Percentiles rank a stretch among this genome's conserved stretches.
Evolutionary conservation across 2,797 vertebrate genomes (phyloP).

Genomic region (Paramormyrops hopkinsi): DNA sequence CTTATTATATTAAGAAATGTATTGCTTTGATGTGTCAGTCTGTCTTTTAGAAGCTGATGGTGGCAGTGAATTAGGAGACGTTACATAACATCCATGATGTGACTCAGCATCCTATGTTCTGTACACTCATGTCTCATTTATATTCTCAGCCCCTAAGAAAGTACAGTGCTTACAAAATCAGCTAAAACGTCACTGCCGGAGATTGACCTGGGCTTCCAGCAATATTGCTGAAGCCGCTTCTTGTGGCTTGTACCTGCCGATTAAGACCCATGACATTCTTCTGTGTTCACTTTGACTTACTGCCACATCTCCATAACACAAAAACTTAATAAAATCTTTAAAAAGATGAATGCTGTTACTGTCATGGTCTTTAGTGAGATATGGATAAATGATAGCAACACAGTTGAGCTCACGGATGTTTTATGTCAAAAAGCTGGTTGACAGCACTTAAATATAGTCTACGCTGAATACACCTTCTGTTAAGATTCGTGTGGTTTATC

Average conservation of each 20-base stretch:
- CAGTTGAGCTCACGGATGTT: background rate
- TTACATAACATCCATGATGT: background rate
- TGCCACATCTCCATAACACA: background rate
- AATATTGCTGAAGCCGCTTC: background rate
- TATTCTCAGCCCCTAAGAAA: background rate
- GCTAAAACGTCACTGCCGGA: background rate
- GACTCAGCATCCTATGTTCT: background rate
- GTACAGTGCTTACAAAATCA: background rate
- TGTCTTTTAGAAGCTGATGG: background rate
- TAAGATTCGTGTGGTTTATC: background rate
- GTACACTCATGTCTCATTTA: background rate
- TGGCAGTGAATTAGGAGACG: background rate
- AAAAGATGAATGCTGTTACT: background rate
- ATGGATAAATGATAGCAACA: background rate
- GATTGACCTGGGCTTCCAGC: background rate
- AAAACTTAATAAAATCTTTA: background rate
- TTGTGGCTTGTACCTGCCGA: background rate
- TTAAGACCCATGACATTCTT: background rate
- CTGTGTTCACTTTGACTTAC: background rate
- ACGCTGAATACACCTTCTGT: background rate
- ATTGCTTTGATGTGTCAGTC: background rate
- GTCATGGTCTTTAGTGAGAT: background rate
- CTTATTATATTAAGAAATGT: background rate
- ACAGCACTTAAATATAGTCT: background rate
- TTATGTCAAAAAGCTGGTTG: background rate